phyloP scores from a whole-genome alignment of 2,888 invertebrate species.

The Drosophila hamatofila region DNA sequence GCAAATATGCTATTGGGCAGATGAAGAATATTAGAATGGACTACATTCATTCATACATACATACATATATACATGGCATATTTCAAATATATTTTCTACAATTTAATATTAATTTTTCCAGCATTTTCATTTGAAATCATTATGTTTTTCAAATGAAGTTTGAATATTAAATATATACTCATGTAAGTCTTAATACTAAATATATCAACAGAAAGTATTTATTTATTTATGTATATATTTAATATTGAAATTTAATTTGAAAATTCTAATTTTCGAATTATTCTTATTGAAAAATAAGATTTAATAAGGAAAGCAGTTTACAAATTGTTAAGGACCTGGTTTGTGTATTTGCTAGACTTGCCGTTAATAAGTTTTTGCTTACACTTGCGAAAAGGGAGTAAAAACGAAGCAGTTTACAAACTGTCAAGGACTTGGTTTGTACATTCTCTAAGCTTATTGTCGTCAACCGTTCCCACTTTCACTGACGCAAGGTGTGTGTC shows the following conservation, averaged over 20 bases:
- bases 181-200: too few species aligned
- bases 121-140: too few species aligned
- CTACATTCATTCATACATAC: neutral
- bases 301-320: too few species aligned
- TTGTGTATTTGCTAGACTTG: slow-evolving; percentile 24
- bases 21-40: neutral
- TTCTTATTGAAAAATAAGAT: neutral
- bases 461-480: too few species aligned
- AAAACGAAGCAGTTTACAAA: neutral
- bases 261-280: neutral
- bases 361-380: too few species aligned
- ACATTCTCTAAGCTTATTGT: neutral
- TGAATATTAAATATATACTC: too few species aligned
- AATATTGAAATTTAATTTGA: too few species aligned
- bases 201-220: neutral
- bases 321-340: too few species aligned
- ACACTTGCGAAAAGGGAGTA: neutral
- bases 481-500: neutral
- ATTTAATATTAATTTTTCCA: neutral
- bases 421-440: neutral
- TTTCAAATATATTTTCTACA: neutral
- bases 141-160: neutral
- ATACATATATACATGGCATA: neutral
- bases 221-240: neutral
- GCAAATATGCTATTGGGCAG: neutral